Percentiles rank a stretch among this genome's conserved stretches.
Evolutionary conservation across 2,888 invertebrate genomes (phyloP).

Genomic region (Megamerina dolium): DNA sequence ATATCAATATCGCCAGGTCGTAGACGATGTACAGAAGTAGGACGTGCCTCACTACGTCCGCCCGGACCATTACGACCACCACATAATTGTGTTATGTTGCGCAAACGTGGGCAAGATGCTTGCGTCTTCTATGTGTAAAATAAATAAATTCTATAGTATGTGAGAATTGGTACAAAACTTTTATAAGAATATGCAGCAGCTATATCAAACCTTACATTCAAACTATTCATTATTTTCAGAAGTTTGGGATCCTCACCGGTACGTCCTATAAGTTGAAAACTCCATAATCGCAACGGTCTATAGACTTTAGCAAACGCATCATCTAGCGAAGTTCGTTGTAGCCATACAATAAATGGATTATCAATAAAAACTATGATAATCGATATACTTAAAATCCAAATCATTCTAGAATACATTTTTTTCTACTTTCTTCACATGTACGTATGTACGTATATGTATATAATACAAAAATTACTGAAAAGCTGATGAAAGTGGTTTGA

Average conservation of each 20-base stretch:
- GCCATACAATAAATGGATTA: conserved; percentile 17
- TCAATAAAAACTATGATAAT: no score
- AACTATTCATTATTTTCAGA: conserved; percentile 28
- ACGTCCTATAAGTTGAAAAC: conserved; percentile 36
- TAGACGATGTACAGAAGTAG: conserved; percentile 54
- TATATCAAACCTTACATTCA: conserved; percentile 31
- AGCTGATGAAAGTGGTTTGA: no score
- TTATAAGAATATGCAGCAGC: no score
- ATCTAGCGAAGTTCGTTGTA: conserved; percentile 40
- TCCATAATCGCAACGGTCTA: conserved; percentile 32
- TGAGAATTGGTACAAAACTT: no score
- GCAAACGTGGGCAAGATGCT: conserved; percentile 29
- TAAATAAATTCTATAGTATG: not conserved
- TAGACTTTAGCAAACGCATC: conserved; percentile 26
- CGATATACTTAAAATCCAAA: no score
- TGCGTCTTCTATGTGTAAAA: conserved; percentile 45
- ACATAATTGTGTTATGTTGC: conserved; percentile 38
- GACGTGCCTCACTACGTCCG: conserved; percentile 44
- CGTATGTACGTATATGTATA: no score
- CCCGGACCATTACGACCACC: conserved; percentile 43
- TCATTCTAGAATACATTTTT: no score
- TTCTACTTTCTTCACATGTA: no score
- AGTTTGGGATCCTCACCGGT: conserved; percentile 36
- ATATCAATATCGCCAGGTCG: conserved; percentile 60
- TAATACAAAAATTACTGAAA: no score